Percentiles rank a stretch among this genome's conserved stretches.
Evolutionary conservation across 2,113 vertebrate genomes (phyloP).

Genomic region (Dipodomys merriami): DNA sequence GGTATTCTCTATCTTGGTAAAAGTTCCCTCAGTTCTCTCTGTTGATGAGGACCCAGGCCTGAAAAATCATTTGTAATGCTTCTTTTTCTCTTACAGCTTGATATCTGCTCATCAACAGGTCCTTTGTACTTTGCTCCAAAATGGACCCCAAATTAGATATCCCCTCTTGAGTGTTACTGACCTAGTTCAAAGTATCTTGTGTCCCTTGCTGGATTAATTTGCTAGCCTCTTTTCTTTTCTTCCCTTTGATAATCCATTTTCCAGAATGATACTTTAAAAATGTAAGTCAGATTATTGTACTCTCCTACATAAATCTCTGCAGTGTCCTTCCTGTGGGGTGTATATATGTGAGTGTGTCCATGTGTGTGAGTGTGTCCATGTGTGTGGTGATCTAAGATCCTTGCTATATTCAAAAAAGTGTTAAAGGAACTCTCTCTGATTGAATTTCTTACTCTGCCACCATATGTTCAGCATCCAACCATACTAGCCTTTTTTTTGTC

Average conservation of each 20-base stretch:
- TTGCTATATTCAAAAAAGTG: not conserved
- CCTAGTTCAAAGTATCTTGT: not conserved
- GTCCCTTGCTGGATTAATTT: not conserved
- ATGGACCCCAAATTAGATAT: not conserved
- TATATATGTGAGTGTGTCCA: no score
- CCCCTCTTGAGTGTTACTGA: not conserved
- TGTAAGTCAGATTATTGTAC: conserved; percentile 27
- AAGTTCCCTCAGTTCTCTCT: not conserved
- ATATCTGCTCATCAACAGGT: not conserved
- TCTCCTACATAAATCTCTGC: not conserved
- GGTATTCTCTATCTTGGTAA: not conserved
- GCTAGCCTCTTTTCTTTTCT: conserved; percentile 11
- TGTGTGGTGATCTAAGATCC: not conserved
- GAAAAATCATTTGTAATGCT: not conserved
- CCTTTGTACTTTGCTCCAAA: not conserved
- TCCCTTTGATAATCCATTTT: conserved; percentile 14
- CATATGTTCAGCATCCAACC: not conserved
- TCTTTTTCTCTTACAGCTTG: not conserved
- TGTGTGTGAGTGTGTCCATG: not conserved
- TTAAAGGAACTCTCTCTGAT: not conserved
- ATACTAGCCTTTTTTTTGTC: not conserved
- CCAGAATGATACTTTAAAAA: conserved; percentile 17
- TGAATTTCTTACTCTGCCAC: not conserved
- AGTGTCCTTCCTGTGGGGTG: not conserved
- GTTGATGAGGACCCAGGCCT: not conserved